These are phyloP conservation scores for Pygoscelis antarcticus DNA, from an alignment of 2,113 vertebrate genomes.

Conservation along the genomic window DNA sequence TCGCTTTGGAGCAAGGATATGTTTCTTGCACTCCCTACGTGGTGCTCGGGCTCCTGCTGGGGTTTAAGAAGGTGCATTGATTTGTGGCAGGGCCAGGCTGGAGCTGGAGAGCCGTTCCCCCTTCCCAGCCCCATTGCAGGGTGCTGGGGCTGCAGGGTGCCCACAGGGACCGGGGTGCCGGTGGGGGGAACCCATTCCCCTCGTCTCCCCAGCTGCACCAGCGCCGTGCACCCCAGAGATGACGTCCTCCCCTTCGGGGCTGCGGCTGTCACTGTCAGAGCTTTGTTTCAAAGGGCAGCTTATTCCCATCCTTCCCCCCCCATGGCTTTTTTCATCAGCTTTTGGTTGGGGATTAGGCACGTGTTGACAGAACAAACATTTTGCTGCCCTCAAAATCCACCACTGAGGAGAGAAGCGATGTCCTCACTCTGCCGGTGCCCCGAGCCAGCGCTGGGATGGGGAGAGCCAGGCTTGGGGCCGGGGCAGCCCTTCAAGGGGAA, in stretches of 20 bases:
- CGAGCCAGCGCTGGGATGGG: background rate
- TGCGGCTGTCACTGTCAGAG: background rate
- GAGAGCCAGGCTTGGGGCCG: background rate
- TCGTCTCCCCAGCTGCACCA: accelerated
- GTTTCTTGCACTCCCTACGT: accelerated
- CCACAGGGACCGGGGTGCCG: accelerated
- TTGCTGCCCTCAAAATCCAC: conserved; percentile 44
- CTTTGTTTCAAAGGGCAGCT: conserved; percentile 64
- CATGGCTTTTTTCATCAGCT: conserved; percentile 43
- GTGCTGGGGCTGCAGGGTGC: background rate
- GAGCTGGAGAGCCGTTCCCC: background rate
- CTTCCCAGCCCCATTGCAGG: background rate
- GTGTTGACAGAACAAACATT: conserved; percentile 73
- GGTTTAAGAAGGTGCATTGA: background rate
- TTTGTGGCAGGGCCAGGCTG: background rate
- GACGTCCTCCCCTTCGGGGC: background rate
- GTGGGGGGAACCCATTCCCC: background rate
- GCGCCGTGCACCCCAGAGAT: accelerated
- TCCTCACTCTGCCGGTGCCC: background rate
- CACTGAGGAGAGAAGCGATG: background rate
- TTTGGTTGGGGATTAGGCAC: conserved; percentile 62
- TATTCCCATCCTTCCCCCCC: conserved; percentile 59
- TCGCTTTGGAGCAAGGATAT: background rate
- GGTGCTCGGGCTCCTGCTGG: accelerated
- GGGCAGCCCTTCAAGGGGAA: background rate